Conservation (phyloP, 2,888 invertebrate species). For the Ophion slaviceki region DNA sequence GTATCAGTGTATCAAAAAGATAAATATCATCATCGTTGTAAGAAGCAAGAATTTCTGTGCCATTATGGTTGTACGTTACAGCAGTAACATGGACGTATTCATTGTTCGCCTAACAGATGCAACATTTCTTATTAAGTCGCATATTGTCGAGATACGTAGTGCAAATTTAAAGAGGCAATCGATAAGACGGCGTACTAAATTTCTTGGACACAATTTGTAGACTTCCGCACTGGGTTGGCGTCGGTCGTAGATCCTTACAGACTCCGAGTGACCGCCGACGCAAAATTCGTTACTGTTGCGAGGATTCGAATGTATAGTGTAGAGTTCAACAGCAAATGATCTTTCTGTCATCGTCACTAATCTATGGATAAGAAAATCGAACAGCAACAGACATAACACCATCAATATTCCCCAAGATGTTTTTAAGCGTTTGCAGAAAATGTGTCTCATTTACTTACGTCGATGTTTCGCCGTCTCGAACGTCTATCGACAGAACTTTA, state of each 20-base stretch:
- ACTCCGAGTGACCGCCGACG: constrained; percentile 92
- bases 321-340: constrained; percentile 89
- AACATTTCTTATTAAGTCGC: too few species aligned
- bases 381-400: not conserved
- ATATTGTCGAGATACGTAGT: not conserved
- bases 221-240: constrained; percentile 85
- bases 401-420: not conserved
- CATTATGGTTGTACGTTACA: constrained; percentile 95
- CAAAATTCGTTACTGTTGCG: constrained; percentile 90
- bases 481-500: constrained; percentile 91
- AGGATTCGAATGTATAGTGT: constrained; percentile 95
- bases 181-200: constrained; percentile 82
- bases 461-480: constrained; percentile 89
- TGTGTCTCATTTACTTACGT: constrained; percentile 83
- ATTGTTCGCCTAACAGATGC: constrained; percentile 72
- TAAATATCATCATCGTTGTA: constrained; percentile 97
- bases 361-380: constrained; percentile 80
- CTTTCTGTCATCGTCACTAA: constrained; percentile 86
- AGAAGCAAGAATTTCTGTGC: constrained; percentile 95
- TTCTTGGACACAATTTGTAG: constrained; percentile 87
- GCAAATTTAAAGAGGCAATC: not conserved
- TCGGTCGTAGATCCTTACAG: constrained; percentile 91
- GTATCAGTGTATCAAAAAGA: constrained; percentile 89
- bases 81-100: constrained; percentile 90
- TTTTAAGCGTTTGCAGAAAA: constrained; percentile 7